Base-by-base conservation (phyloP, 2,888 invertebrate genomes). In the Agrilus mali region DNA sequence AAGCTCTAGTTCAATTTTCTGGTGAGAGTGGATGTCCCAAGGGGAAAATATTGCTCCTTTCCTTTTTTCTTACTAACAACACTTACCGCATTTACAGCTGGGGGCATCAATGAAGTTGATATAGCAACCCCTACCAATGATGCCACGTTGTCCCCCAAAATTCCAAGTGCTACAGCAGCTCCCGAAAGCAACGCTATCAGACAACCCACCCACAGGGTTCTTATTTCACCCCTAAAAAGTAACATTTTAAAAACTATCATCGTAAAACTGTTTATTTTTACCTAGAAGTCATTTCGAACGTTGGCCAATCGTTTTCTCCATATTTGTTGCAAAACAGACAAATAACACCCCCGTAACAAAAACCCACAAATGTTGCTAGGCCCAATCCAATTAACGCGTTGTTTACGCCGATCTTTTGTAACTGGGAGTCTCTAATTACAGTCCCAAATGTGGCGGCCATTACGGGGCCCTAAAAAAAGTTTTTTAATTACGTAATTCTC, bases 41-140 rank as follows among this genome's bases (percentile, higher is more conserved):
- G 6, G 20, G 20, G 20, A 20, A 2, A 7, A 20, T 20, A 20
- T 4, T 20, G 7, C 4, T 20, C 20, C 20, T 7, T 20, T 20
- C 6, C 3, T 20, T 20, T 20, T 20, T 13, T 13, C 7, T 10
- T 17, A 2, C 20, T 12, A n/a, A n/a, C n/a, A n/a, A n/a, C n/a
- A 65, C 70, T 68, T 55, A 78, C 84, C 46, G 84, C 79, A 66
- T 87, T 86, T 2, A 86, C 86, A 41, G 85, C 84, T 3, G 87
- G 86, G 1, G 86, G 86, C 44, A 86, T 66, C 13, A 87, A 63
- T 0, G 86, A 85, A 0, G 85, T 85, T 0, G 86, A 86, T 53
- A 87, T 86, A 4, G 86, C 86, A 5, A 86, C 86, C 4, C 86
- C 86, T 0, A 86, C 85, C 7, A 86, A 65, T 0, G 85, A 85